Conservation (phyloP, 2,113 vertebrate species). For the Damaliscus lunatus region DNA sequence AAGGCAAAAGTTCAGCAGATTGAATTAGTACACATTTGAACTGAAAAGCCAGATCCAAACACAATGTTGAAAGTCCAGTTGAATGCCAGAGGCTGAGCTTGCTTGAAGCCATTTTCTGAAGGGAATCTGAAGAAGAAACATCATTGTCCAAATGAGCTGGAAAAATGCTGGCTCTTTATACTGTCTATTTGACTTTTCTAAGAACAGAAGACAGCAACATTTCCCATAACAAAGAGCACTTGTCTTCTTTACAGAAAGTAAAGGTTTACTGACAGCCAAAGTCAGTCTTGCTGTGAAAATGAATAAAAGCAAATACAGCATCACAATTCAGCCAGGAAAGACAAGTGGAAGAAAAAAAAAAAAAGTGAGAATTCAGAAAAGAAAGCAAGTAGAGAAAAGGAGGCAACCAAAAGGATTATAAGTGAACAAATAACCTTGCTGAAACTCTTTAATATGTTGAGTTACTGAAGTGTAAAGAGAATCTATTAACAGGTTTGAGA, state of each 20-base stretch:
- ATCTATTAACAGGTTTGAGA: background rate
- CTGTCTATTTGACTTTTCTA: constrained; percentile 54
- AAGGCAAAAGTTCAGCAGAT: background rate
- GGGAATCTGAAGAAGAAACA: constrained; percentile 19
- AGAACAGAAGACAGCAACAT: constrained; percentile 48
- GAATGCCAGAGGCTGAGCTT: background rate
- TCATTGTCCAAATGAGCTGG: constrained; percentile 60
- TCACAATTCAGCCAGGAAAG: background rate
- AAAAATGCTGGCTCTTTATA: constrained; percentile 45
- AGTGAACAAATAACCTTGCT: background rate
- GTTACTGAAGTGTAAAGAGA: background rate
- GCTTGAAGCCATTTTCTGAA: constrained; percentile 11
- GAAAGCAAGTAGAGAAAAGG: background rate
- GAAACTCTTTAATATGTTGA: background rate
- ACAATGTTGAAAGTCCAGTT: background rate
- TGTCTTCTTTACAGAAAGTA: constrained; percentile 27
- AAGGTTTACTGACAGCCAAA: constrained; percentile 47
- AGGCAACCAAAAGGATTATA: background rate
- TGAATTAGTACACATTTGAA: background rate
- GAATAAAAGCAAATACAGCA: constrained; percentile 38
- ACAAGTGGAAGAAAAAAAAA: background rate
- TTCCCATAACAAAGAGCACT: constrained; percentile 49
- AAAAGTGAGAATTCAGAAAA: background rate
- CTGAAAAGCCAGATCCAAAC: background rate
- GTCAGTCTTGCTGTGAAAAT: constrained; percentile 48